phyloP scores from a whole-genome alignment of 2,888 invertebrate genomes.

The Conops quadrifasciatus region DNA sequence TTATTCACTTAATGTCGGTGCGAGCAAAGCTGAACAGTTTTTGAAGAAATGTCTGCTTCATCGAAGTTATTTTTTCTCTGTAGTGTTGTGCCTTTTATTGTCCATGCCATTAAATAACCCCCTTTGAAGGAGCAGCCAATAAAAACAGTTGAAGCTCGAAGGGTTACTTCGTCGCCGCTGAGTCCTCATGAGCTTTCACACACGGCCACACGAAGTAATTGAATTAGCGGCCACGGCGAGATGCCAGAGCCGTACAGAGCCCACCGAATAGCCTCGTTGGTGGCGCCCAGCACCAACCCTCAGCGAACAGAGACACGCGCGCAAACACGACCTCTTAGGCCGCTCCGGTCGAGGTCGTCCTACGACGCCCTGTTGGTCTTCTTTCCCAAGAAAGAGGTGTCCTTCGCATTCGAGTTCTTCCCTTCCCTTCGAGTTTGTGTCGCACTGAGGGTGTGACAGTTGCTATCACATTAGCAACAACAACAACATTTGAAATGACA shows the following conservation, averaged over 20 bases:
- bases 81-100: slow-evolving; percentile 32
- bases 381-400: too few relatives aligned
- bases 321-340: slow-evolving; percentile 10
- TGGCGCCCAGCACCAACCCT: neutral
- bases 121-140: slow-evolving; percentile 50
- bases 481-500: neutral
- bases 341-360: slow-evolving; percentile 12
- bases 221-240: slow-evolving; percentile 46
- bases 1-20: too few relatives aligned
- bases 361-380: too few relatives aligned
- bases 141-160: slow-evolving; percentile 57
- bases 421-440: too few relatives aligned
- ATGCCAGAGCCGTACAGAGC: slow-evolving; percentile 16
- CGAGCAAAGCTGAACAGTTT: too few relatives aligned
- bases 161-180: slow-evolving; percentile 55
- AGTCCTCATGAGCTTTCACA: slow-evolving; percentile 51
- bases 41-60: neutral
- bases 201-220: slow-evolving; percentile 48
- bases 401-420: too few relatives aligned
- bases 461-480: too few relatives aligned
- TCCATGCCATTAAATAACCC: slow-evolving; percentile 47
- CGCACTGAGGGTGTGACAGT: too few relatives aligned
- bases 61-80: neutral
- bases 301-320: neutral
- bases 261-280: neutral